These are phyloP conservation scores for Setophaga coronata DNA, from an alignment of 2,113 vertebrate species.

Conservation along the genomic window DNA sequence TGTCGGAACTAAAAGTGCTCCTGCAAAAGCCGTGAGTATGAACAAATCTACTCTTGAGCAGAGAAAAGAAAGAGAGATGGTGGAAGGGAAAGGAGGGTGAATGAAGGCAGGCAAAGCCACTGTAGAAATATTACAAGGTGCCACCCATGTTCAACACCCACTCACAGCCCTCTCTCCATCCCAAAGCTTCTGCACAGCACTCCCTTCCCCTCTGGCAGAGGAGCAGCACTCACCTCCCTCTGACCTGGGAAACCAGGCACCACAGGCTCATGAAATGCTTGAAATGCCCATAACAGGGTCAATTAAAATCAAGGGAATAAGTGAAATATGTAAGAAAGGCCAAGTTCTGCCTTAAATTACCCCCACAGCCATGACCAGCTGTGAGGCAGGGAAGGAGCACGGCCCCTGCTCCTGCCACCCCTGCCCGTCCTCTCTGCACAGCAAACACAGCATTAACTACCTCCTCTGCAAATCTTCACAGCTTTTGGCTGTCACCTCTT, in stretches of 20 bases:
- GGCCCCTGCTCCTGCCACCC: background rate
- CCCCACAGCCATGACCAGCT: background rate
- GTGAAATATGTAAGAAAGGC: background rate
- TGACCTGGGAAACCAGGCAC: background rate
- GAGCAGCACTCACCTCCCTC: background rate
- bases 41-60: background rate
- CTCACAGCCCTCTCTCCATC: background rate
- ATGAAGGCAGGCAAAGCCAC: background rate
- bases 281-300: background rate
- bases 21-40: background rate
- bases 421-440: background rate
- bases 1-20: background rate
- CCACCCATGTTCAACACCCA: rapidly evolving
- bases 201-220: background rate
- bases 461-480: background rate
- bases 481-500: background rate
- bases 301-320: background rate
- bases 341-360: background rate
- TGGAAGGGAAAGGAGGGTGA: background rate
- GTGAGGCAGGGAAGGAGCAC: rapidly evolving
- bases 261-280: background rate
- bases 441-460: background rate
- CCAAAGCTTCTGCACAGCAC: background rate
- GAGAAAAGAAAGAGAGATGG: background rate
- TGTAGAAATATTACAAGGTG: background rate